Evolutionary conservation across 2,113 vertebrate species (phyloP).

Genomic region (Felis catus): DNA sequence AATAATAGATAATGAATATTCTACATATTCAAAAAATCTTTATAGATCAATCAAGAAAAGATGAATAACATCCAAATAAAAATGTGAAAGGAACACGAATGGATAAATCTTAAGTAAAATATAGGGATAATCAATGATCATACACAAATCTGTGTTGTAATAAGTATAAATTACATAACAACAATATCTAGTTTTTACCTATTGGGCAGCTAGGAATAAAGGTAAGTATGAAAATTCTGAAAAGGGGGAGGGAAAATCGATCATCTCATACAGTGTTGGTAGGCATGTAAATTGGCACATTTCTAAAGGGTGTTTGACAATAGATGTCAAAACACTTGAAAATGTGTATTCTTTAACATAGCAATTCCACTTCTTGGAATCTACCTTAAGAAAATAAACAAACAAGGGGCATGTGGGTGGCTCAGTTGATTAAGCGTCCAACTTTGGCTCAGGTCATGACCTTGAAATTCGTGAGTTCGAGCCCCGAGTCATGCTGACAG

Average conservation of each 20-base stretch:
- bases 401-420: not conserved
- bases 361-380: not conserved
- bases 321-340: not conserved
- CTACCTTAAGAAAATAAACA: not conserved
- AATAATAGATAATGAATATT: not conserved
- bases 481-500: no score
- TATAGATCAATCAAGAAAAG: not conserved
- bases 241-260: not conserved
- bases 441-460: no score
- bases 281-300: not conserved
- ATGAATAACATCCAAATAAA: not conserved
- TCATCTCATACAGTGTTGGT: not conserved
- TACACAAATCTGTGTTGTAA: not conserved
- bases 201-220: not conserved
- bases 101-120: conserved; percentile 30
- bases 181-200: not conserved
- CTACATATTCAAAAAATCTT: not conserved
- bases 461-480: no score
- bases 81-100: not conserved
- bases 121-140: not conserved
- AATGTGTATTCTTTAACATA: not conserved
- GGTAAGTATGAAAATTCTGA: not conserved
- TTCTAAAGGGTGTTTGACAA: not conserved
- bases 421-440: no score
- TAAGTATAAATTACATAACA: not conserved